Base-by-base conservation (phyloP, 2,797 vertebrate species). In the Parotocinclus haroldoi region DNA sequence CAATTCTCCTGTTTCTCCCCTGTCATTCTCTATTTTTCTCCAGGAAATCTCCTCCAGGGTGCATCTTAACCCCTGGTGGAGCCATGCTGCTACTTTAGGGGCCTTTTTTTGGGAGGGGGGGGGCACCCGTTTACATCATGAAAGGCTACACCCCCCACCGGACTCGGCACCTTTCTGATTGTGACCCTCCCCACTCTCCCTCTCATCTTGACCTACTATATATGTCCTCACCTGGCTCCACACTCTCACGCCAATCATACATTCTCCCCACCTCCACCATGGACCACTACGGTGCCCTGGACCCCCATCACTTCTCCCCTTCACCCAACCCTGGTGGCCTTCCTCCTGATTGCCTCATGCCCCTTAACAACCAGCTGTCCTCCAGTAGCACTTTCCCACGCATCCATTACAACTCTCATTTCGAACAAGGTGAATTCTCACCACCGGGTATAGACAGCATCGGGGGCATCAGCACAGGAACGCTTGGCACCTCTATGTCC, bases 301-400 rank as follows among this genome's bases (percentile, higher is more conserved):
- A 94, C 50, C 90, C 93, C 56, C 86, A 89, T 44, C 86, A 87
- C 58, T 91, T 90, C 65, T 76, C 77, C 63, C 86, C 89, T 9
- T 89, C 93, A 17, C 84, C 91, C 0, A 82, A 86, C 53, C 86
- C 87, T 9, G 90, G 88, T 16, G 81, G 94, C 7, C 88, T 96
- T 62, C 93, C 93, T 0, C 87, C 92, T 0, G 96, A 98, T 51
- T 95, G 93, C 73, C 90, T 97, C 82, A 89, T 98, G 65, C 91
- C 95, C 0, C 92, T 98, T 77, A 97, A 94, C 89, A 98, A 93
- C 84, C 96, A 98, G 88, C 86, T 98, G 78, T 93, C 96, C 39
- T 96, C 93, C 76, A 98, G 95, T 83, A 96, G 95, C 85, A 98
- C 97, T 60, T 99, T 99, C 74, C 96, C 97, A 16, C 92, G 95